Evolutionary conservation across 2,888 invertebrate species (phyloP).

Genomic region (Cantharis flavilabris): DNA sequence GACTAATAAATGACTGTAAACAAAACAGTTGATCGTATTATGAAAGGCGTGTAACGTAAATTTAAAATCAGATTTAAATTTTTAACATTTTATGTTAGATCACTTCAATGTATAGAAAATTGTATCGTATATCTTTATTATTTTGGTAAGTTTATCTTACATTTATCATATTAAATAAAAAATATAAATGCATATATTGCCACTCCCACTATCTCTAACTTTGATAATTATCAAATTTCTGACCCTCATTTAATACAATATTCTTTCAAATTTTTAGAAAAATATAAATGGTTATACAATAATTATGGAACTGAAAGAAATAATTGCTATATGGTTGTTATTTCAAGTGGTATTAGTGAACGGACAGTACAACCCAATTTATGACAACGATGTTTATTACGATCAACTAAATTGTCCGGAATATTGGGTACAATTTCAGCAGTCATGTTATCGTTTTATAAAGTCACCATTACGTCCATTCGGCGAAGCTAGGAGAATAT

Average conservation of each 20-base stretch:
- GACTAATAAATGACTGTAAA: not conserved
- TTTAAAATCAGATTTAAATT: not conserved
- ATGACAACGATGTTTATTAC: conserved; percentile 42
- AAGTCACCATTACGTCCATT: conserved; percentile 81
- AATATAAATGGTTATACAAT: not conserved
- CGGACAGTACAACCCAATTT: conserved; percentile 21
- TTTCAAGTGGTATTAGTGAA: not conserved
- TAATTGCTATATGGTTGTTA: not conserved
- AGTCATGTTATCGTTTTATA: conserved; percentile 88
- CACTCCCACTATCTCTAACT: not conserved
- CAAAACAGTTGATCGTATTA: not conserved
- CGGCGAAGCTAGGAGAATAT: conserved; percentile 81
- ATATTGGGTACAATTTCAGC: conserved; percentile 82
- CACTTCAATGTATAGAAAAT: not conserved
- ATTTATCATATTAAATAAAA: not conserved
- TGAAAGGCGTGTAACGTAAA: not conserved
- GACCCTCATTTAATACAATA: not conserved
- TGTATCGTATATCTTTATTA: not conserved
- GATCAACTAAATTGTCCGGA: conserved; percentile 71
- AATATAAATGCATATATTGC: not conserved
- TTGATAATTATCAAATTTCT: not conserved
- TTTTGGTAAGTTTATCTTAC: not conserved
- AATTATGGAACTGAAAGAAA: not conserved
- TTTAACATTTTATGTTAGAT: not conserved
- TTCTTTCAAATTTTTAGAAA: not conserved